Base-by-base conservation (phyloP, 2,797 vertebrate genomes). In the Sternotherus odoratus region DNA sequence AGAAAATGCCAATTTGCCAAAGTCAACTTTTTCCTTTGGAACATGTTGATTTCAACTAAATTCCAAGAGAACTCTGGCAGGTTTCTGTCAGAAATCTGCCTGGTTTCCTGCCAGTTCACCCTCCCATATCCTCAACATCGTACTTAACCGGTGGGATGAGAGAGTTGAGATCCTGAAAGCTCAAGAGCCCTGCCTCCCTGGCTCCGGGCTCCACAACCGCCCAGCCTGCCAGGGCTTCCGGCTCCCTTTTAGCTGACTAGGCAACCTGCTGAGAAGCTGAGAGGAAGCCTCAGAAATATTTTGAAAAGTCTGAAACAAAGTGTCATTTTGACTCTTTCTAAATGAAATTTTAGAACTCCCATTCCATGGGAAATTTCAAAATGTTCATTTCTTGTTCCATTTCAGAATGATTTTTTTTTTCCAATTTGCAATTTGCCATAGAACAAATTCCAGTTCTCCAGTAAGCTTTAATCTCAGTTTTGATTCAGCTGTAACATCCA, bases 371-470 rank as follows among this genome's bases (percentile, higher is more conserved):
- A 92, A 96, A 93, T 82, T 28, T 92, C n/a, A 12, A 78, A 60
- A 60, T 78, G 28, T 60, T n/a, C 60, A 66, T 66, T 89, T 74
- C 9, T 80, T 43, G 66, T 74, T 85, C 79, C 85, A n/a, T 88
- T 96, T 95, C 85, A 60, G 56, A 94, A 86, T 95, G 12, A 95
- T 81, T 88, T 83, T 46, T 91, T 91, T 80, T 39, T 23, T 23
- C 21, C 21, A 33, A 85, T 94, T 93, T 88, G 91, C 90, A 95
- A 93, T 96, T 96, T 93, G 83, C 51, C 82, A 93, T 96, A 94
- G 94, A 96, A 91, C 51, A 84, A 54, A 86, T 90, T 81, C 4
- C 2, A 80, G 87, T 36, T 79, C 72, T 36, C 43, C 82, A 94
- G 92, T 94, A 92, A 96, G 84, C 87, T 91, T 53, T 54, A 91